Evolutionary conservation across 1,140 invertebrate genomes (phyloP).

Genomic region (Pachypeltis micranthus): DNA sequence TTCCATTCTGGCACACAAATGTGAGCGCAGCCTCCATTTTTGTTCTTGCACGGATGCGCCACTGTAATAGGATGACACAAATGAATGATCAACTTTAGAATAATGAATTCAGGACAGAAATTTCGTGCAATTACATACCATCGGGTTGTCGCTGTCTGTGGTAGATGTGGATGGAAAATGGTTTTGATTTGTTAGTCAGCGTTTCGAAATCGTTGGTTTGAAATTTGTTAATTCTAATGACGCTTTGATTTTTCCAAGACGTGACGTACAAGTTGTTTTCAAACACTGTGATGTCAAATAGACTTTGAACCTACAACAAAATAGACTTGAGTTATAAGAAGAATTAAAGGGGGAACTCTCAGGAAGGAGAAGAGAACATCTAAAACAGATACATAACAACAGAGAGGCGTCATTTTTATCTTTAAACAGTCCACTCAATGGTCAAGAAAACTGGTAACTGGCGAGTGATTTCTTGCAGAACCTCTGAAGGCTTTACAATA

Average conservation of each 20-base stretch:
- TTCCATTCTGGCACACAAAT: constrained; percentile 53
- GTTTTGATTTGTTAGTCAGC: constrained; percentile 39
- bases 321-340: no score
- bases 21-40: constrained; percentile 62
- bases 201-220: constrained; percentile 36
- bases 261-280: constrained; percentile 54
- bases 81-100: constrained; percentile 6
- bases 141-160: constrained; percentile 62
- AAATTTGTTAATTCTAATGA: constrained; percentile 46
- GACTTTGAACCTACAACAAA: constrained; percentile 46
- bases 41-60: constrained; percentile 54
- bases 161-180: constrained; percentile 53
- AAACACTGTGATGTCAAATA: constrained; percentile 57
- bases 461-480: no score
- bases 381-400: no score
- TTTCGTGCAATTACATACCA: constrained; percentile 33
- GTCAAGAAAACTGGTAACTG: no score
- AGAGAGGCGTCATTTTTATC: no score
- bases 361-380: no score
- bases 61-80: constrained; percentile 38
- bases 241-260: constrained; percentile 48
- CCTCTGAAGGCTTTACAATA: no score
- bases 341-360: neutral
- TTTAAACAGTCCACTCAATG: no score
- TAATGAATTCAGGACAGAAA: neutral